Evolutionary conservation across 2,888 invertebrate genomes (phyloP), one percentile per base, ranked within the genome.

Genomic region (Lingula anatina): DNA sequence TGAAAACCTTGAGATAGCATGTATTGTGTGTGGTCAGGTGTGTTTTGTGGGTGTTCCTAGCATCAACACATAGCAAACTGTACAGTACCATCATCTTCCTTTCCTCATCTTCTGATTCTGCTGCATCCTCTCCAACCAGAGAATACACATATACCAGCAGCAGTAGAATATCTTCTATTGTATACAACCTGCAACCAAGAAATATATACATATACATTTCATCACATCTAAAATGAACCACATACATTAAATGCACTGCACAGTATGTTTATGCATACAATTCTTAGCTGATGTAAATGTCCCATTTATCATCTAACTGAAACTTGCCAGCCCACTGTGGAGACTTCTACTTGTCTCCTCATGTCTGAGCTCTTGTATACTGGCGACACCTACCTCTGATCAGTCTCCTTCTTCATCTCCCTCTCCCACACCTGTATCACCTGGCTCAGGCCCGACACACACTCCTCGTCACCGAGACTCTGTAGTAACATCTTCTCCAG

Each of bases 401-500:
- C 9, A 20, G 15, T 20, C 2, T 42, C 27, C 31, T 55, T 55
- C 3, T 53, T 42, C 40, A 50, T 31, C 35, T 60, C 55, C 23
- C 42, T 53, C 39, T 57, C 27, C 12, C 59, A 36, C 21, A 53
- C 47, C 43, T 62, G 50, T 39, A 49, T 46, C 5, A 65, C 45
- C 44, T 62, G 62, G 7, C 46, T 41, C 21, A 62, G 50, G 21
- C 62, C 52, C 39, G 55, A 49, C 5, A 54, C 60, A 38, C 81
- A 81, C 42, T 81, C 75, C 44, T 81, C 81, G 2, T 81, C 80
- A 1, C 81, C 80, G 1, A 83, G 66, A 56, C 77, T 81, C 66
- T 84, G 82, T 24, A 84, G 66, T 49, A 85, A 80, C 57, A 85
- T 79, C 61, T 83, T 83, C 70, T 86, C 85, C 20, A 85, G 73